Base-by-base conservation (phyloP, 2,797 vertebrate genomes). In the Sebastes trivittatus region DNA sequence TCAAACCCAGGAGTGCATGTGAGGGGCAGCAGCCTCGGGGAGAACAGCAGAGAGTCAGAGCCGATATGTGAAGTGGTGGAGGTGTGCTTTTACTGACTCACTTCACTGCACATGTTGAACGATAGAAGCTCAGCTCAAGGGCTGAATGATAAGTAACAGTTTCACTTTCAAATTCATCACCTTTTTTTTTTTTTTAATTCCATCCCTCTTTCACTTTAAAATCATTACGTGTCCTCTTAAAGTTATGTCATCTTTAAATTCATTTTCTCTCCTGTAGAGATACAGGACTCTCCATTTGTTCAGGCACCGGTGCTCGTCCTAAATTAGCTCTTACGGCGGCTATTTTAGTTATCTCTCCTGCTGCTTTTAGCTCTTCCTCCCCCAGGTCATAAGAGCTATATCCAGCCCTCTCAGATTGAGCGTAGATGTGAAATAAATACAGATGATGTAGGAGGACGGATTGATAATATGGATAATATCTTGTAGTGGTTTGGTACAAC, bases 271-370 rank as follows among this genome's bases (percentile, higher is more conserved):
- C 61, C 73, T 42, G 59, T 14, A 68, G 60, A 75, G 75, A 70
- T 66, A 20, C 5, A 9, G 1, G n/a, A 78, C 16, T 27, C 77
- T 80, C 63, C 69, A 66, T 86, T 90, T 84, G 68, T 87, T 86
- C 80, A 76, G 77, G 75, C 78, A 8, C 65, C 4, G 3, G 22
- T 42, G 59, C 67, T 23, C 18, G 30, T 52, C 69, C 75, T 76
- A 81, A 90, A 91, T 91, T 62, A 89, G 76, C 88, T 86, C 75
- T 38, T n/a, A 75, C 20, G 8, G 46, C 22, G 2, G 79, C 66
- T 90, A 77, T 88, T 91, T 84, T 64, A 84, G 75, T 84, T 83
- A 73, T 83, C 69, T 78, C 87, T 77, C 54, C 80, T 59, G 82
- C 79, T 83, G 75, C 85, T 90, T 78, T 85, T 58, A 81, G 81